Conservation (phyloP, 2,888 invertebrate species). For the Merodon equestris region DNA sequence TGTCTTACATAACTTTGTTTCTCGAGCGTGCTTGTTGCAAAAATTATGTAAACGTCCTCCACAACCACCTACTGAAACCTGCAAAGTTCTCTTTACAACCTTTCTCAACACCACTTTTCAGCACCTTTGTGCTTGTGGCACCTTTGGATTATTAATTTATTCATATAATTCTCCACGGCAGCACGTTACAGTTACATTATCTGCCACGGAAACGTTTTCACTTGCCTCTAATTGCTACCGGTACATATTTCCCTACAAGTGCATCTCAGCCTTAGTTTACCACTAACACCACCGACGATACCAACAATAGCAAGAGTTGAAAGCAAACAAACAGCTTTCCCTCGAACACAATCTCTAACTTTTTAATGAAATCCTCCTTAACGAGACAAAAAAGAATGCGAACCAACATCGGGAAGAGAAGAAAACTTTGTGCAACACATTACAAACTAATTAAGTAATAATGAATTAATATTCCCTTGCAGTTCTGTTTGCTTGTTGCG, state of each 20-base stretch:
- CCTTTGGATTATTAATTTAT: constrained; percentile 54
- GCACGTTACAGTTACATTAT: constrained; percentile 44
- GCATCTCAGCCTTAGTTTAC: neutral
- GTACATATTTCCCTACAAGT: constrained; percentile 30
- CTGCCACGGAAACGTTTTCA: constrained; percentile 30
- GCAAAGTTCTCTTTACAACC: neutral
- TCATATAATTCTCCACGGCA: constrained; percentile 47
- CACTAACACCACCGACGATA: constrained; percentile 8
- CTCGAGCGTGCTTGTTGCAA: too few species aligned
- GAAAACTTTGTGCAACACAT: constrained; percentile 55
- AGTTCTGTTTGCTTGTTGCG: constrained; percentile 85
- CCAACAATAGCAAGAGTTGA: neutral
- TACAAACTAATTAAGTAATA: constrained; percentile 70
- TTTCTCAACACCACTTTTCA: constrained; percentile 6
- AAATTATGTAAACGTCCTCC: constrained; percentile 35
- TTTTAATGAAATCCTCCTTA: constrained; percentile 22
- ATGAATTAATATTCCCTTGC: constrained; percentile 74
- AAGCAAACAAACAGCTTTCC: constrained; percentile 33
- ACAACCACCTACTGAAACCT: too few species aligned
- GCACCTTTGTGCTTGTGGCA: constrained; percentile 6
- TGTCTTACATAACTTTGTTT: too few species aligned
- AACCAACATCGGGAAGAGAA: constrained; percentile 35
- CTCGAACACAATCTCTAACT: constrained; percentile 7
- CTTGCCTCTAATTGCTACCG: constrained; percentile 45
- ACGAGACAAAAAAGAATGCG: constrained; percentile 6